Evolutionary conservation across 1,140 invertebrate genomes (phyloP).

Genomic region (Oreohelix idahoensis): DNA sequence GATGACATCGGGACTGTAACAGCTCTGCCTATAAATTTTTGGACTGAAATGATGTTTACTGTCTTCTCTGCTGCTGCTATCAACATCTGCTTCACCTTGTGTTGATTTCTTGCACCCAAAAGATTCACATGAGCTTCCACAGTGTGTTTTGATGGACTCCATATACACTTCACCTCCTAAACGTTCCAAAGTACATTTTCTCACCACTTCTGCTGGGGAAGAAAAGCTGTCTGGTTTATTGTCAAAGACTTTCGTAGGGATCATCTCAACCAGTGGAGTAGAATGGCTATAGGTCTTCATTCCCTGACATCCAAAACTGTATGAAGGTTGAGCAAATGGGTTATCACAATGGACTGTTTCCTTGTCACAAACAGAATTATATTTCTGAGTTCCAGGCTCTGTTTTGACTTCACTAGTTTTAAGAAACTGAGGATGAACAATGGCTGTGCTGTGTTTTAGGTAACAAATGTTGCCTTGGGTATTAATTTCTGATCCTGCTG

Average conservation of each 20-base stretch:
- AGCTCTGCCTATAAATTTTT: background rate
- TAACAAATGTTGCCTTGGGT: background rate
- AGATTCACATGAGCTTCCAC: background rate
- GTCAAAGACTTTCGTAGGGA: background rate
- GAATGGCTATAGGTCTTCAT: background rate
- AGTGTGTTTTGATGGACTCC: background rate
- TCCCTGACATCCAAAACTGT: background rate
- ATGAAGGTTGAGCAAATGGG: background rate
- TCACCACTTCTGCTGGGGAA: background rate
- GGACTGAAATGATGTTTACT: background rate
- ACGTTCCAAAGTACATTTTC: background rate
- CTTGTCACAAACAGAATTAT: background rate
- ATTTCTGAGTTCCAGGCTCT: background rate
- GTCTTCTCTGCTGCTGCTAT: background rate
- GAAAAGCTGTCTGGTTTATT: background rate
- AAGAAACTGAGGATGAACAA: background rate
- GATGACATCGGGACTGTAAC: slow-evolving; percentile 53
- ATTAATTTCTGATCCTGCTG: background rate
- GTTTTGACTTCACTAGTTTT: background rate
- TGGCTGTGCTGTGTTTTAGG: background rate
- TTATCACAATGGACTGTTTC: background rate
- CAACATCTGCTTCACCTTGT: background rate
- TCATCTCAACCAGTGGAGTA: background rate
- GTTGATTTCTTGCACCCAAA: background rate
- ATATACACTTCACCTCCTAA: background rate